These are phyloP conservation scores for Nasonia oneida DNA, from an alignment of 2,888 invertebrate genomes.

Conservation along the genomic window DNA sequence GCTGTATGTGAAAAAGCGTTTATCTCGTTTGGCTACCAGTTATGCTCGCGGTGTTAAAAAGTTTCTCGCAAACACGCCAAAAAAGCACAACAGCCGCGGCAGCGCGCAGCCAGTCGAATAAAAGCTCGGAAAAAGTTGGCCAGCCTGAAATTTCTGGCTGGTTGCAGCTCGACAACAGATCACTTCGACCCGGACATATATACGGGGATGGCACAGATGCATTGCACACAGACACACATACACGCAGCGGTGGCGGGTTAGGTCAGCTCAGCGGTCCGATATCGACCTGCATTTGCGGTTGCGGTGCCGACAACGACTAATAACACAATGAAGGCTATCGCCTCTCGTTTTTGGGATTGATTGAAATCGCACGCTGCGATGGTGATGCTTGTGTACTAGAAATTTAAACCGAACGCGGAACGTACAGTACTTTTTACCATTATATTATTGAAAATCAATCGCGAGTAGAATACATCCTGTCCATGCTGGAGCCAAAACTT, in stretches of 20 bases:
- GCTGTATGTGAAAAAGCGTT: too few relatives aligned
- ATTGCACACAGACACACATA: background rate
- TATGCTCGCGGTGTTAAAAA: background rate
- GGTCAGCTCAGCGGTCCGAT: conserved; percentile 16
- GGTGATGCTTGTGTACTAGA: too few relatives aligned
- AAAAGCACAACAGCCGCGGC: background rate
- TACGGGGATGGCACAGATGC: background rate
- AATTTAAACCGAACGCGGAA: too few relatives aligned
- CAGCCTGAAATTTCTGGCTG: background rate
- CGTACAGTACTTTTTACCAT: too few relatives aligned
- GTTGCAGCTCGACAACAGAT: conserved; percentile 5
- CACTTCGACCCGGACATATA: background rate
- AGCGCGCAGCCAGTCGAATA: background rate
- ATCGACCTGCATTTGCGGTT: conserved; percentile 36
- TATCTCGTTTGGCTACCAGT: too few relatives aligned
- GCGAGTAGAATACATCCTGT: background rate
- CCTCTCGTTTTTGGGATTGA: conserved; percentile 15
- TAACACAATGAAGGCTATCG: conserved; percentile 36
- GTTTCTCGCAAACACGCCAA: background rate
- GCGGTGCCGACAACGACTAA: background rate
- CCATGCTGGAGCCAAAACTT: background rate
- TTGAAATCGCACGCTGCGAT: background rate
- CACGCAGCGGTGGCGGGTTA: background rate
- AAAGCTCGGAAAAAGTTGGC: background rate
- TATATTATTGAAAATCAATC: too few relatives aligned